phyloP scores from a whole-genome alignment of 2,797 vertebrate genomes.

The Coracias cyanogaster region DNA sequence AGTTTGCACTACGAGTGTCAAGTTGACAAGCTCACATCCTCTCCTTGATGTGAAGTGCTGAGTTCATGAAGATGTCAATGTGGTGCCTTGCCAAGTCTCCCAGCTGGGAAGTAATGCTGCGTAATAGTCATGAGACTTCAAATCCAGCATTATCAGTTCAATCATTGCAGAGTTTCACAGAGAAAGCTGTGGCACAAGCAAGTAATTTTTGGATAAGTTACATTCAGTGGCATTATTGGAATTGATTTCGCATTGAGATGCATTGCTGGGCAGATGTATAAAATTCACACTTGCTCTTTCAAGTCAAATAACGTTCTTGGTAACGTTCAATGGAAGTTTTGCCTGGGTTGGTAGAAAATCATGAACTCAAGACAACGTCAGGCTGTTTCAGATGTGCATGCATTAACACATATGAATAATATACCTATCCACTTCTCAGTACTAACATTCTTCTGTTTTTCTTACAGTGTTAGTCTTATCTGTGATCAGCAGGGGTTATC shows the following conservation, averaged over 20 bases:
- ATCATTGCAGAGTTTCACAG: neutral
- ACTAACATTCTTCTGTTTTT: neutral
- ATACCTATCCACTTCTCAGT: neutral
- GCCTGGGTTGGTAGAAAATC: neutral
- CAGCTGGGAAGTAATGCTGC: slow-evolving; percentile 39
- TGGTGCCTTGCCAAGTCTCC: slow-evolving; percentile 46
- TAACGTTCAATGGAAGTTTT: neutral
- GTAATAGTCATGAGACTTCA: neutral
- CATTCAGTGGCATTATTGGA: neutral
- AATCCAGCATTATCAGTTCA: neutral
- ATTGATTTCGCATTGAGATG: slow-evolving; percentile 4
- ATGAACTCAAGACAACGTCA: neutral
- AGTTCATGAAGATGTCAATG: slow-evolving; percentile 63
- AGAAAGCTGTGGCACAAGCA: neutral
- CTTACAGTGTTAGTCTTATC: neutral
- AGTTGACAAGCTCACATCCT: slow-evolving; percentile 54
- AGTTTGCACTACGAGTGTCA: neutral
- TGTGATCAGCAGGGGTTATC: neutral
- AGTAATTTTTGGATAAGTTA: neutral
- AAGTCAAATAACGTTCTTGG: neutral
- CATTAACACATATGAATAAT: neutral
- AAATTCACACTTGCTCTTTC: neutral
- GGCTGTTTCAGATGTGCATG: neutral
- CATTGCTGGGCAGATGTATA: neutral
- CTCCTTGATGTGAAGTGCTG: slow-evolving; percentile 52